phyloP scores from a whole-genome alignment of 2,797 vertebrate genomes.

The Acestrorhynchus altus region DNA sequence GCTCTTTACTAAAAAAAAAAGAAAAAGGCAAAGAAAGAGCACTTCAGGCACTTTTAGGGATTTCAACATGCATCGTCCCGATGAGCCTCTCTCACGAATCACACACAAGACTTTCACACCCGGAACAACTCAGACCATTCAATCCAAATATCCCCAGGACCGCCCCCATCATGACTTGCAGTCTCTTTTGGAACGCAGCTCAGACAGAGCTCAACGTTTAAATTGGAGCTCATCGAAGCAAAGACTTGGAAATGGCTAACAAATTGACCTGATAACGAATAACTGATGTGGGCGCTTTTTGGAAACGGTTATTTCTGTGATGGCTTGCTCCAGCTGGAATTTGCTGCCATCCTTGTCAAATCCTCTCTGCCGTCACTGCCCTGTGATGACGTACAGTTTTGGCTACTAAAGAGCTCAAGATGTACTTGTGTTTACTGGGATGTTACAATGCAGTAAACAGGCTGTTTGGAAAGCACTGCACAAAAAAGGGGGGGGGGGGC shows the following conservation, averaged over 20 bases:
- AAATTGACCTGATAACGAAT: background rate
- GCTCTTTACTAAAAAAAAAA: background rate
- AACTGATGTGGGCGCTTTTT: background rate
- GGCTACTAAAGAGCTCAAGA: background rate
- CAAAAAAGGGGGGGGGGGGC: background rate
- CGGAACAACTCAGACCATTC: background rate
- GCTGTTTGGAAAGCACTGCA: slow-evolving; percentile 8
- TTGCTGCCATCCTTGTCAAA: background rate
- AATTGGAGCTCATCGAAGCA: background rate
- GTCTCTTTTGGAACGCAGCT: background rate
- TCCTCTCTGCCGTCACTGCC: background rate
- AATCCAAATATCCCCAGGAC: background rate
- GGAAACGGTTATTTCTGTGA: background rate
- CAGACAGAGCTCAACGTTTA: background rate
- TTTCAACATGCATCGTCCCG: background rate
- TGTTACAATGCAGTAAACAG: background rate
- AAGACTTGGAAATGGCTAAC: background rate
- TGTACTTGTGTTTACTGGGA: background rate
- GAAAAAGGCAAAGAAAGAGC: slow-evolving; percentile 1
- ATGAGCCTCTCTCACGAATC: slow-evolving; percentile 1
- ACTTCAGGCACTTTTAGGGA: background rate
- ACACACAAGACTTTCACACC: background rate
- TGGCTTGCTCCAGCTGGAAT: background rate
- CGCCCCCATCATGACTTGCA: too few species aligned
- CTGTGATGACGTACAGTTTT: background rate